A percentile compares a stretch with the other conserved stretches of the same genome.
Evolutionary conservation across 2,113 vertebrate genomes (phyloP).

Genomic region (Dicrurus megarhynchus): DNA sequence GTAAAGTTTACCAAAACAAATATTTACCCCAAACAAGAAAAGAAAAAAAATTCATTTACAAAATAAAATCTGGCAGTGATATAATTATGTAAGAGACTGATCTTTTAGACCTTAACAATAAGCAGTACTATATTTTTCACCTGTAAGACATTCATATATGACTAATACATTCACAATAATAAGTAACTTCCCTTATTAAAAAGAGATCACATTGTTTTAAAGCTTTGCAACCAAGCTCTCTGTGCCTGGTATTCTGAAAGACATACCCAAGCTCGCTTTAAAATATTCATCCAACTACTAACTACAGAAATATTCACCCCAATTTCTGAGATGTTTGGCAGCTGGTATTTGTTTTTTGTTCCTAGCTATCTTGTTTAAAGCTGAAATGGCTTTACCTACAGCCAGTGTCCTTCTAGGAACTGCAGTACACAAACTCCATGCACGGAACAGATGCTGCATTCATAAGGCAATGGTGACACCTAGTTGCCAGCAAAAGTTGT

Average conservation of each 20-base stretch:
- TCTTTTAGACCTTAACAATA: background rate
- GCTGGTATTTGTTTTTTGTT: background rate
- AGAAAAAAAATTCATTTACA: background rate
- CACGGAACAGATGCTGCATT: background rate
- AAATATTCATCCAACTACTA: background rate
- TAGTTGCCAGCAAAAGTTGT: slow-evolving; percentile 12
- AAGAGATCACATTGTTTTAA: background rate
- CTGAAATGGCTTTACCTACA: background rate
- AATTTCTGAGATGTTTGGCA: background rate
- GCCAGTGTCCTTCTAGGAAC: background rate
- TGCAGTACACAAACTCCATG: background rate
- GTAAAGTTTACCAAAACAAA: background rate
- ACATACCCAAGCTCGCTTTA: background rate
- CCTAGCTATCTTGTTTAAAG: background rate
- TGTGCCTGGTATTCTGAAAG: background rate
- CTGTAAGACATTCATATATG: background rate
- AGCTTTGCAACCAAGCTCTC: background rate
- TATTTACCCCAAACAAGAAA: background rate
- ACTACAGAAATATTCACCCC: background rate
- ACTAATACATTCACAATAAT: background rate
- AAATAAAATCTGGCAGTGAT: background rate
- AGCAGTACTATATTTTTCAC: background rate
- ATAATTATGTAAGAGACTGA: background rate
- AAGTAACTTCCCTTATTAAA: background rate
- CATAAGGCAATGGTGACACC: slow-evolving; percentile 41